phyloP scores from a whole-genome alignment of 2,888 invertebrate species.

The Merodon equestris region DNA sequence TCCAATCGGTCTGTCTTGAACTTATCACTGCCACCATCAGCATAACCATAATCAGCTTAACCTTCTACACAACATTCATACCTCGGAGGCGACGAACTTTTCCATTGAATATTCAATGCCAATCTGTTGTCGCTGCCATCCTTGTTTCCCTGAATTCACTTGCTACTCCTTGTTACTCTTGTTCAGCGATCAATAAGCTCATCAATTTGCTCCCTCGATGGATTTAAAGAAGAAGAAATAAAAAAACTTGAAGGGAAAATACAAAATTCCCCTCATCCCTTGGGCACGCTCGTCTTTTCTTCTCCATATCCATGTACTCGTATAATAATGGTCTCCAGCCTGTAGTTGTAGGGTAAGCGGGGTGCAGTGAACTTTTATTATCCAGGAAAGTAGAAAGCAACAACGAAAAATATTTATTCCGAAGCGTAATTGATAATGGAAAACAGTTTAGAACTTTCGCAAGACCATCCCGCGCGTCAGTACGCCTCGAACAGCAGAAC shows the following conservation, averaged over 20 bases:
- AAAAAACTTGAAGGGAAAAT: background rate
- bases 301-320: conserved; percentile 8
- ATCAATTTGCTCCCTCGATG: conserved; percentile 39
- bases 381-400: conserved; percentile 9
- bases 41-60: conserved; percentile 7
- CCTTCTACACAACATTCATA: background rate
- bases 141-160: no score
- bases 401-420: background rate
- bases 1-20: conserved; percentile 20
- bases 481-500: conserved; percentile 43
- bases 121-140: conserved; percentile 8
- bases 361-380: conserved; percentile 56
- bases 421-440: conserved; percentile 60
- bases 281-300: conserved; percentile 33
- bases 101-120: conserved; percentile 61
- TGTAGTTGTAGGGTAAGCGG: no score
- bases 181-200: conserved; percentile 49
- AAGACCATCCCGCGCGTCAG: conserved; percentile 6
- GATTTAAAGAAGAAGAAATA: background rate
- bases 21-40: conserved; percentile 31
- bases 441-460: conserved; percentile 54
- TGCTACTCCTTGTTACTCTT: background rate
- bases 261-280: conserved; percentile 4
- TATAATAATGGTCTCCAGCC: no score
- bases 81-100: conserved; percentile 19